Base-by-base conservation (phyloP, 2,797 vertebrate genomes). In the Loriculus beryllinus region DNA sequence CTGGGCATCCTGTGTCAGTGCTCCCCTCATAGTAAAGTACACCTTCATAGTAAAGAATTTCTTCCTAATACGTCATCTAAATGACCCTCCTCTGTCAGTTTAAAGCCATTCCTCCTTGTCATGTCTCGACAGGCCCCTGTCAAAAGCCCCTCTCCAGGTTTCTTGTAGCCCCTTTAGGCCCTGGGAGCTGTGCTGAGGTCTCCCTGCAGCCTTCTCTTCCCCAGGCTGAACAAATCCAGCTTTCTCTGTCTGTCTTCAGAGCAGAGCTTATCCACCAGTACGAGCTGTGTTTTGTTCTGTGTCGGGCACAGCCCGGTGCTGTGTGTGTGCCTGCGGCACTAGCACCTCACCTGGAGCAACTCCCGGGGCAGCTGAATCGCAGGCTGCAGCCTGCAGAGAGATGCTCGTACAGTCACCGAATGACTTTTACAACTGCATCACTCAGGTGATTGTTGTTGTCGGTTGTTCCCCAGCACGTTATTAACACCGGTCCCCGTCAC, bases 341-440 rank as follows among this genome's bases (percentile, higher is more conserved):
- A 56, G n/a, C 21, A 3, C n/a, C n/a, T 56, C n/a, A 56, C 21
- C 14, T n/a, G 22, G 25, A 52, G 16, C 47, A 8, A 7, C 25
- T 12, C 40, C 47, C 3, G 9, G 14, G 14, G 7, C 52, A 47
- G 52, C 63, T 0, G 1, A 14, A 60, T 33, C 48, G 25, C 37
- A 2, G 22, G 47, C 37, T 16, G 14, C 5, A 6, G 7, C 5
- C 33, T n/a, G 29, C 1, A 1, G 31, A 4, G 15, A 8, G 9
- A 19, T 2, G 52, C 14, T 26, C 0, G 7, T 0, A 0, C 0
- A 12, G 2, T 29, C 48, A 29, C n/a, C 1, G 18, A 2, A 3
- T 2, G 35, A 6, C 56, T 16, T 21, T 1, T 18, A 16, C 22
- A 3, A 1, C 43, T 10, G 31, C 33, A 10, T 6, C 3, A 1